These are phyloP conservation scores for Tetragonula carbonaria DNA, from an alignment of 2,888 invertebrate species.

Conservation along the genomic window DNA sequence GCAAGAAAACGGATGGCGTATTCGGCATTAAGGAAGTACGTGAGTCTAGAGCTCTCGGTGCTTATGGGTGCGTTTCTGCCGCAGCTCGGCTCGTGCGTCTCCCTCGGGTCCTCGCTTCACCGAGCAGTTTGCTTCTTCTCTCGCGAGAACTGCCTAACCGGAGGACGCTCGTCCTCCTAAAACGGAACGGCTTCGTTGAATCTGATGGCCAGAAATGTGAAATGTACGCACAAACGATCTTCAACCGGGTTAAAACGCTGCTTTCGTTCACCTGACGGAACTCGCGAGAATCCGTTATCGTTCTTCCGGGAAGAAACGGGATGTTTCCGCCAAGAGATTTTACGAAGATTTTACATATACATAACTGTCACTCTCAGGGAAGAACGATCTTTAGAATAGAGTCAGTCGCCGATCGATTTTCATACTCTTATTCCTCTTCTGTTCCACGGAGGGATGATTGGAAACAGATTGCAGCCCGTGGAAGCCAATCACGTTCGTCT, in stretches of 20 bases:
- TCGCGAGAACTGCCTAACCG: constrained; percentile 49
- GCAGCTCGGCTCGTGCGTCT: constrained; percentile 47
- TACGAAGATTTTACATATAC: no score
- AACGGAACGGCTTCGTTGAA: constrained; percentile 43
- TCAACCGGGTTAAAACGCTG: constrained; percentile 18
- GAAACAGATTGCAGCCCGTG: no score
- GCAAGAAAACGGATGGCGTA: constrained; percentile 80
- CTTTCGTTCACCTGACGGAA: constrained; percentile 38
- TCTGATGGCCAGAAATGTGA: constrained; percentile 24
- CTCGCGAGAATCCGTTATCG: constrained; percentile 7
- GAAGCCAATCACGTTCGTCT: constrained; percentile 14
- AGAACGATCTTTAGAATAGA: no score
- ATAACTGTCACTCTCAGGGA: no score
- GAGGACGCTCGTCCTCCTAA: constrained; percentile 30
- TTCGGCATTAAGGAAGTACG: constrained; percentile 82
- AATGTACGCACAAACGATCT: constrained; percentile 36
- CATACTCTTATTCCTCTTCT: no score
- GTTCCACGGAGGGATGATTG: no score
- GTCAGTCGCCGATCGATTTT: no score
- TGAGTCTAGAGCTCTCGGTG: constrained; percentile 77
- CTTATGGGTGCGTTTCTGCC: constrained; percentile 75
- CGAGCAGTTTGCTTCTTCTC: constrained; percentile 33
- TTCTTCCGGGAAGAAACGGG: not conserved
- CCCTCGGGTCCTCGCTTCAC: constrained; percentile 51
- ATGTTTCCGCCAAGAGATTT: not conserved